A percentile compares a stretch with the other conserved stretches of the same genome.
phyloP scores from a whole-genome alignment of 2,797 vertebrate genomes.

The Cynopterus sphinx region DNA sequence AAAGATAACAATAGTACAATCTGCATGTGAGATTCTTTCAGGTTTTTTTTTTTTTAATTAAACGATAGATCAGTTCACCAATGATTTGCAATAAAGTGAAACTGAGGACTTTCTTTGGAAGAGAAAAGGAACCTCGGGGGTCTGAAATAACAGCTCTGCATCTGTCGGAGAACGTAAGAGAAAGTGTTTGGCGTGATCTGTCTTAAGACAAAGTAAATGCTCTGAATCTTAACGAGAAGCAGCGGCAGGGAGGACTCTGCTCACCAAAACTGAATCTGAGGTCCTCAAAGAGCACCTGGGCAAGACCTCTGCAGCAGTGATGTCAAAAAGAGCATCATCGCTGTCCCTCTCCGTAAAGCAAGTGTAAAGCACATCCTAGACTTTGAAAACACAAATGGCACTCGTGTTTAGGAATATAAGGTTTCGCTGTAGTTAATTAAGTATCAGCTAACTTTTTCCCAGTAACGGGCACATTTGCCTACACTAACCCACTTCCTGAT shows the following conservation, averaged over 20 bases:
- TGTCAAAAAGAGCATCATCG: background rate
- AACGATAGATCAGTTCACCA: background rate
- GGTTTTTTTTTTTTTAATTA: background rate
- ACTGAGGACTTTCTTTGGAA: background rate
- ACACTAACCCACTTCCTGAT: background rate
- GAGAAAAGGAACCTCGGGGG: background rate
- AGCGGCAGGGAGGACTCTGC: slow-evolving; percentile 68
- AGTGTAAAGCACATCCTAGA: background rate
- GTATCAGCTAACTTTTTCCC: background rate
- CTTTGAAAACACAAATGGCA: background rate
- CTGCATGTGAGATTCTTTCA: background rate
- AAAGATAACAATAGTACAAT: background rate
- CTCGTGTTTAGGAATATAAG: background rate
- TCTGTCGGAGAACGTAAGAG: background rate
- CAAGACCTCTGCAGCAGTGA: background rate
- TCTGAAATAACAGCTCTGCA: background rate
- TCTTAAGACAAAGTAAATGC: slow-evolving; percentile 76
- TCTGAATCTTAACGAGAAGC: slow-evolving; percentile 67
- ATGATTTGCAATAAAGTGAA: slow-evolving; percentile 55
- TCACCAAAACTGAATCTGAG: background rate
- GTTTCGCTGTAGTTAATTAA: background rate
- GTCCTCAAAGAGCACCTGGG: background rate
- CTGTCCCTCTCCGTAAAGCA: background rate
- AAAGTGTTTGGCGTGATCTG: slow-evolving; percentile 76
- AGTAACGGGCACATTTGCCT: accelerated